Conservation (phyloP, 2,888 invertebrate genomes). For the Acanthosoma haemorrhoidale region DNA sequence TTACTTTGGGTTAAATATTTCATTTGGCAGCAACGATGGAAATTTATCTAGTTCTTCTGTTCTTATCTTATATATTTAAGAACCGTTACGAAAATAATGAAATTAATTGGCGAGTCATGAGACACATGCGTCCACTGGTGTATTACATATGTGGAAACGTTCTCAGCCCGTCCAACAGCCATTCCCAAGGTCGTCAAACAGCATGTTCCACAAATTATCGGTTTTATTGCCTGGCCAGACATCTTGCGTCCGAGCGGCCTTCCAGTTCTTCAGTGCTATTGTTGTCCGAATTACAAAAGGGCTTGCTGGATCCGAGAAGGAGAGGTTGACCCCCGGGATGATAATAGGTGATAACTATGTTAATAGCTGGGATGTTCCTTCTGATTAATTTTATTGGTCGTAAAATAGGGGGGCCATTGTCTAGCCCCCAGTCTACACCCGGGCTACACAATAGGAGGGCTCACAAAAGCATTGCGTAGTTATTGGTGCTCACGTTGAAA, state of each 20-base stretch:
- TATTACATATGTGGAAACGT: too few species aligned
- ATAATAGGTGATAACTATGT: conserved; percentile 7
- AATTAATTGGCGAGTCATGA: too few species aligned
- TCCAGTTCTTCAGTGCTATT: background rate
- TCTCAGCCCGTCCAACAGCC: background rate
- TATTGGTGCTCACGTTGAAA: background rate
- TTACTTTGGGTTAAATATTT: too few species aligned
- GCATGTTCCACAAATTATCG: background rate
- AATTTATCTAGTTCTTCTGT: too few species aligned
- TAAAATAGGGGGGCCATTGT: background rate
- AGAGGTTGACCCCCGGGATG: background rate
- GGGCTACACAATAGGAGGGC: background rate
- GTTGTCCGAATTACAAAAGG: background rate
- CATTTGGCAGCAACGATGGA: too few species aligned
- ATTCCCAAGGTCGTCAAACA: background rate
- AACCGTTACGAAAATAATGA: too few species aligned
- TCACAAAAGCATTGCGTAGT: background rate
- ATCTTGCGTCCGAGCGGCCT: too few species aligned
- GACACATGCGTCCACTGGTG: too few species aligned
- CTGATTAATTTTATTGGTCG: background rate
- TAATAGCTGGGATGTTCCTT: background rate
- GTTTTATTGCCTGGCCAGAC: conserved; percentile 5
- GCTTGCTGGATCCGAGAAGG: background rate
- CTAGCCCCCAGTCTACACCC: background rate
- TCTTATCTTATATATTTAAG: too few species aligned